A percentile compares a stretch with the other conserved stretches of the same genome.
Evolutionary conservation across 2,797 vertebrate species (phyloP).

Genomic region (Anguilla anguilla): DNA sequence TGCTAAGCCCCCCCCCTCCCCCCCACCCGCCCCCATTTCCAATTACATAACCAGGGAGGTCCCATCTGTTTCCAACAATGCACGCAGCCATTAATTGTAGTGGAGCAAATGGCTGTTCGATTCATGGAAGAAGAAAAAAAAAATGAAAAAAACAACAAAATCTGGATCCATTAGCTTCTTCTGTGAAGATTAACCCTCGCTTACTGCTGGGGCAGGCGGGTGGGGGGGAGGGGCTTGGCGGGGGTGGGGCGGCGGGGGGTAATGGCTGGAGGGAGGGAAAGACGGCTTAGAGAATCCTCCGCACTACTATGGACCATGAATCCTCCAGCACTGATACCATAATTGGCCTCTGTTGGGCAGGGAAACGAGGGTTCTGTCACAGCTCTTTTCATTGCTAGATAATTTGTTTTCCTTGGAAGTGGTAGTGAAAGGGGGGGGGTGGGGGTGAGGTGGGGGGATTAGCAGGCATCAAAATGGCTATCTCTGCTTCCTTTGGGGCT

Average conservation of each 20-base stretch:
- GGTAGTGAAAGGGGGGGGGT: not conserved
- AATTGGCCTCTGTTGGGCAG: conserved; percentile 7
- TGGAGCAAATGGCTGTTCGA: conserved; percentile 21
- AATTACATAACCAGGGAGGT: not conserved
- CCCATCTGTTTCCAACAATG: not conserved
- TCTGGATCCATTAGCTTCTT: conserved; percentile 30
- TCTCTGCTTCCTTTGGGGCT: not conserved
- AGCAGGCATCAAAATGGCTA: not conserved
- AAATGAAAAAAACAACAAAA: not conserved
- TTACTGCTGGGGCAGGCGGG: conserved; percentile 4
- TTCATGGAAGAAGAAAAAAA: conserved; percentile 1
- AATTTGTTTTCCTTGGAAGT: not conserved
- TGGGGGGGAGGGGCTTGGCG: not conserved
- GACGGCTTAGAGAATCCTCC: not conserved
- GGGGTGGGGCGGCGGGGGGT: not conserved
- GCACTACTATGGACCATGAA: conserved; percentile 4
- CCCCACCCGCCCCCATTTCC: not conserved
- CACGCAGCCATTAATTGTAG: conserved; percentile 20
- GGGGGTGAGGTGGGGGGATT: too few relatives aligned
- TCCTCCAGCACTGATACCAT: not conserved
- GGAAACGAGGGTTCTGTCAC: not conserved
- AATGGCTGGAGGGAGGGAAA: not conserved
- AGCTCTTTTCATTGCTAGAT: not conserved
- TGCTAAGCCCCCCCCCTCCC: not conserved
- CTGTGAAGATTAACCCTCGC: conserved; percentile 31